Percentiles rank a stretch among this genome's conserved stretches.
phyloP scores from a whole-genome alignment of 2,113 vertebrate species.

The Heterotilapia buettikoferi region DNA sequence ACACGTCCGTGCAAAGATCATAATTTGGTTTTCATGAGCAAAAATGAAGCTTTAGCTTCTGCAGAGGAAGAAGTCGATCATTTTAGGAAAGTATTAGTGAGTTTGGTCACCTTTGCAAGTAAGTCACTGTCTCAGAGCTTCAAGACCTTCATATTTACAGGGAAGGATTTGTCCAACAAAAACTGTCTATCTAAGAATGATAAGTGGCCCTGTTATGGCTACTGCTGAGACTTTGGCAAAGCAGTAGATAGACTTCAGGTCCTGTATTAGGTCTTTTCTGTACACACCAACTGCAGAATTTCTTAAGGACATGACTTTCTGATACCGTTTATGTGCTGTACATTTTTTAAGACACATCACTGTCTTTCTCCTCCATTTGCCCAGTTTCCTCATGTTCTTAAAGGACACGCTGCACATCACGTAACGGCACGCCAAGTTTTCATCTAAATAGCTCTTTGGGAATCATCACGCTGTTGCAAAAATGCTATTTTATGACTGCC shows the following conservation, averaged over 20 bases:
- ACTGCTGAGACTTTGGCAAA: background rate
- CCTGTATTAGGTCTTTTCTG: background rate
- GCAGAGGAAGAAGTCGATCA: background rate
- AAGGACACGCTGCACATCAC: background rate
- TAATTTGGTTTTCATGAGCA: background rate
- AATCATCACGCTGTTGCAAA: background rate
- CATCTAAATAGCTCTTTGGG: background rate
- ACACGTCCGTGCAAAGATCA: background rate
- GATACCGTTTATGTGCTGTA: rapidly evolving
- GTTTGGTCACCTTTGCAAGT: background rate
- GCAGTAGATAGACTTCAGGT: background rate
- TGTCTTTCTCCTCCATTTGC: rapidly evolving
- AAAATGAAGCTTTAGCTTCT: background rate
- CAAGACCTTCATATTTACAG: background rate
- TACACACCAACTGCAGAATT: background rate
- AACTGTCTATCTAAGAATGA: background rate
- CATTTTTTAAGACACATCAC: rapidly evolving
- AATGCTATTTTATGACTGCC: background rate
- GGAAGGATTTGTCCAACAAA: background rate
- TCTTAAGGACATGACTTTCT: background rate
- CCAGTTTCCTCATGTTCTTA: background rate
- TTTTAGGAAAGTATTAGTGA: background rate
- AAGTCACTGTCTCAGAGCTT: background rate
- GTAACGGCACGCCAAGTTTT: rapidly evolving
- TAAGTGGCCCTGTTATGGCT: background rate